Percentiles rank a stretch among this genome's conserved stretches.
phyloP scores from a whole-genome alignment of 2,113 vertebrate genomes.

The Sapayoa aenigma region DNA sequence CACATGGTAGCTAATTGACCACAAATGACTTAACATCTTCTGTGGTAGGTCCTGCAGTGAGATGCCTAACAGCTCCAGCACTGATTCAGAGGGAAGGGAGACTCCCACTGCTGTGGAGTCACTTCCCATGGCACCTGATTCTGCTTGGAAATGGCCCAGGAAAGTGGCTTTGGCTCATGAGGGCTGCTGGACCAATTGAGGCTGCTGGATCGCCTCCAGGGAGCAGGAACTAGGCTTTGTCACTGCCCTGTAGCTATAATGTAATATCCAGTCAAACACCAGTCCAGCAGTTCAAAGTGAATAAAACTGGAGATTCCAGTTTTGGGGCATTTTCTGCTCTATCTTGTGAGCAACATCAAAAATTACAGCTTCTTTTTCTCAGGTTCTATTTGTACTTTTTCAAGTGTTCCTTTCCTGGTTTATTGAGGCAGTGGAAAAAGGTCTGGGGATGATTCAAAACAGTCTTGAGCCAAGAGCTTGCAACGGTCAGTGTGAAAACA shows the following conservation, averaged over 20 bases:
- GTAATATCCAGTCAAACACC: not conserved
- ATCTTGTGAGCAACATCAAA: accelerated
- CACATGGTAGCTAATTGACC: not conserved
- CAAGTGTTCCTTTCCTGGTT: not conserved
- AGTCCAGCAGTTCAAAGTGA: not conserved
- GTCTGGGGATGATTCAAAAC: not conserved
- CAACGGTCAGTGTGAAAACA: not conserved
- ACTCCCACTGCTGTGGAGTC: not conserved
- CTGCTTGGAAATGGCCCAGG: not conserved
- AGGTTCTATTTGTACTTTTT: not conserved
- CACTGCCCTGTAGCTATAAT: not conserved
- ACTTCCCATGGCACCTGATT: not conserved
- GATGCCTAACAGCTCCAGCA: not conserved
- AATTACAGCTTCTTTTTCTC: not conserved
- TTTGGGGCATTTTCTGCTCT: not conserved
- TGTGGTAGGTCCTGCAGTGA: not conserved
- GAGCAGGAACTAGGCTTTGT: not conserved
- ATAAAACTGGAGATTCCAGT: not conserved
- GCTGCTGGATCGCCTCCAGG: not conserved
- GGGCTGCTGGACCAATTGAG: not conserved
- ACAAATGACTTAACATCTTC: not conserved
- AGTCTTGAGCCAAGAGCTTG: not conserved
- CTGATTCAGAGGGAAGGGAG: not conserved
- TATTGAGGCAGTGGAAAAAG: not conserved
- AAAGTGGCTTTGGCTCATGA: not conserved